A percentile compares a stretch with the other conserved stretches of the same genome.
Conservation (phyloP, 2,888 invertebrate species). For the Charanyca ferruginea region DNA sequence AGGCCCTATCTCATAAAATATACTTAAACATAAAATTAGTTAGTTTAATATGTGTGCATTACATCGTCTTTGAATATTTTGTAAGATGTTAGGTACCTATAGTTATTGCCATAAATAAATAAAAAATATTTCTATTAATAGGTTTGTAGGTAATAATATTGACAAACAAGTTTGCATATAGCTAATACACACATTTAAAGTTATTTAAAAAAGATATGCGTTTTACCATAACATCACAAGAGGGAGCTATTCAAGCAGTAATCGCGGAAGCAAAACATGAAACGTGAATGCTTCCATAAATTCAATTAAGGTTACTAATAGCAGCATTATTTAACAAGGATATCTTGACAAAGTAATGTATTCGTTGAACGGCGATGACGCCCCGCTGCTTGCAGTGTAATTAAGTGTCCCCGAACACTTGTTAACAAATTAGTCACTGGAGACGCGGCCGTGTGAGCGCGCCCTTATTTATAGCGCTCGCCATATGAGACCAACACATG, state of each 20-base stretch:
- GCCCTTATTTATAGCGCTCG: constrained; percentile 80
- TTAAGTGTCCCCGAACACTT: constrained; percentile 86
- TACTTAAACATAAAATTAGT: no score
- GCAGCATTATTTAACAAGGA: constrained; percentile 78
- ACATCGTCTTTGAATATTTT: no score
- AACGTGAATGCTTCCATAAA: constrained; percentile 69
- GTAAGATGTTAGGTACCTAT: no score
- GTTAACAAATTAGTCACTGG: constrained; percentile 88
- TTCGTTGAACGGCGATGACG: constrained; percentile 82
- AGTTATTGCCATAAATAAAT: no score
- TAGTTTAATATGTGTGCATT: no score
- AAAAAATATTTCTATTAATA: not conserved
- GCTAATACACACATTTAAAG: not conserved
- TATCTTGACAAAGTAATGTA: constrained; percentile 81
- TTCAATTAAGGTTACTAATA: constrained; percentile 80
- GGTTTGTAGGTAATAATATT: not conserved
- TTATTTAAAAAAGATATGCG: not conserved
- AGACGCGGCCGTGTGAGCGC: constrained; percentile 76
- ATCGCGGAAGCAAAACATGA: constrained; percentile 52
- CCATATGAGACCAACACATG: constrained; percentile 61
- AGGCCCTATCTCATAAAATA: no score
- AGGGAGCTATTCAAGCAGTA: constrained; percentile 22
- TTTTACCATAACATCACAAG: constrained; percentile 12
- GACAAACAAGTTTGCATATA: not conserved
- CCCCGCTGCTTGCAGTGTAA: constrained; percentile 84